Base-by-base conservation (phyloP, 2,888 invertebrate genomes). In the Dicranocentrus wangi region DNA sequence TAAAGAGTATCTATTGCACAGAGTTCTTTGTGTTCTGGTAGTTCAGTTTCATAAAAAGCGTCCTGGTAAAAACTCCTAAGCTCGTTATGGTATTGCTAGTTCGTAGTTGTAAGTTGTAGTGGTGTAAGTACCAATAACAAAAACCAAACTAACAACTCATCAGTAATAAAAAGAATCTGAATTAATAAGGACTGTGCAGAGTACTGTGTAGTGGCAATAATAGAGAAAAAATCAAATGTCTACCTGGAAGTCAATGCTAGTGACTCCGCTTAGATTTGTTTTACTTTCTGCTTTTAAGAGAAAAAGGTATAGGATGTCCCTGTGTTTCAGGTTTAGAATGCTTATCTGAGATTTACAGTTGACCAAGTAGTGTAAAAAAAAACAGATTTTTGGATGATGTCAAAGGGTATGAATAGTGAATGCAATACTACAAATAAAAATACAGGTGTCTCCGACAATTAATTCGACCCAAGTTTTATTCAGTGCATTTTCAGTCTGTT, bases 191-290 rank as follows among this genome's bases (percentile, higher is more conserved):
- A 51, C 60, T 79, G 65, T 72, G 32, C 47, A 63, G 60, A 47
- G 43, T 60, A 51, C 79, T 72, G 68, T 79, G 79, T 79, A 79
- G 79, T 79, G 72, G 77, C 77, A 78, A 78, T 78, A 78, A 78
- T 65, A 39, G 32, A 63, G 32, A 2, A 17, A 3, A 47, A 47
- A 32, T 32, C 15, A 47, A 47, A 47, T 17, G 47, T 7, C 23
- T 66, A 66, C 65, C 65, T 68, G 60, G 60, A 28, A 28, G 28
- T n/a, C n/a, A 10, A 32, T 32, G 32, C 10, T n/a, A n/a, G n/a
- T n/a, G n/a, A 32, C 32, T 32, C 10, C 10, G 32, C 32, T 32
- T 32, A 7, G 3, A 32, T 32, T 32, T 32, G n/a, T n/a, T 32
- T 32, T 32, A 32, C n/a, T 32, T 32, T 32, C 5, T 32, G 10